A percentile compares a stretch with the other conserved stretches of the same genome.
Evolutionary conservation across 2,113 vertebrate species (phyloP).

Genomic region (Tiliqua scincoides): DNA sequence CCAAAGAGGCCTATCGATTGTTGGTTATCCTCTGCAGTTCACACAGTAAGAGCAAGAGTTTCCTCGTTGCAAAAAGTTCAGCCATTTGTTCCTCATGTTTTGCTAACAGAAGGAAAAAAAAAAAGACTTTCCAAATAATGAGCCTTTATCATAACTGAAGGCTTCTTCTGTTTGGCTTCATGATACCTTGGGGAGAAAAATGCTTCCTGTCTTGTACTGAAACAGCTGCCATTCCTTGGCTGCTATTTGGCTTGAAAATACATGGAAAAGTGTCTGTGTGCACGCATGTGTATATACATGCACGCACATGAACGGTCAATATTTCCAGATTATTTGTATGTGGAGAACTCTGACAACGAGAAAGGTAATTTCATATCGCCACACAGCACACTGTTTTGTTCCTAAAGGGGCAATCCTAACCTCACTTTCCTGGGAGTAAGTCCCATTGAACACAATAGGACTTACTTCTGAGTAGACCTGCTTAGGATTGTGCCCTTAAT

Average conservation of each 20-base stretch:
- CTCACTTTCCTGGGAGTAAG: too few species aligned
- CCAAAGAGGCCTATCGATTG: not conserved
- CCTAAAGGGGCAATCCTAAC: not conserved
- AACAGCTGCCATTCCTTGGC: constrained; percentile 53
- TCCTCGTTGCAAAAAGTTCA: constrained; percentile 56
- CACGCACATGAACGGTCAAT: constrained; percentile 16
- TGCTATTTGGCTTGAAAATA: constrained; percentile 23
- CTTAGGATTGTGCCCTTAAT: too few species aligned
- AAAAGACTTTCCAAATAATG: constrained; percentile 47
- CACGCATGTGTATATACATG: not conserved
- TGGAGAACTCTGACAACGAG: not conserved
- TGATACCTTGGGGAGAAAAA: constrained; percentile 16
- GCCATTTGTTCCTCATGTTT: constrained; percentile 54
- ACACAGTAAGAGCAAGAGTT: constrained; percentile 27
- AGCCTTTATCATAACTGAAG: constrained; percentile 40
- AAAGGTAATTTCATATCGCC: not conserved
- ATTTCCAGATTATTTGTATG: not conserved
- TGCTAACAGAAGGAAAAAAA: constrained; percentile 45
- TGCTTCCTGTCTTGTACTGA: constrained; percentile 10
- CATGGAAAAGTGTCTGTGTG: not conserved
- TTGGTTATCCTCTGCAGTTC: constrained; percentile 12
- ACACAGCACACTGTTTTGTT: not conserved
- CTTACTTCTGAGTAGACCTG: too few species aligned
- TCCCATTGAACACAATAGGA: too few species aligned
- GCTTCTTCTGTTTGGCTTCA: constrained; percentile 36